These are phyloP conservation scores for Dromas ardeola DNA, from an alignment of 2,113 vertebrate species.

Conservation along the genomic window DNA sequence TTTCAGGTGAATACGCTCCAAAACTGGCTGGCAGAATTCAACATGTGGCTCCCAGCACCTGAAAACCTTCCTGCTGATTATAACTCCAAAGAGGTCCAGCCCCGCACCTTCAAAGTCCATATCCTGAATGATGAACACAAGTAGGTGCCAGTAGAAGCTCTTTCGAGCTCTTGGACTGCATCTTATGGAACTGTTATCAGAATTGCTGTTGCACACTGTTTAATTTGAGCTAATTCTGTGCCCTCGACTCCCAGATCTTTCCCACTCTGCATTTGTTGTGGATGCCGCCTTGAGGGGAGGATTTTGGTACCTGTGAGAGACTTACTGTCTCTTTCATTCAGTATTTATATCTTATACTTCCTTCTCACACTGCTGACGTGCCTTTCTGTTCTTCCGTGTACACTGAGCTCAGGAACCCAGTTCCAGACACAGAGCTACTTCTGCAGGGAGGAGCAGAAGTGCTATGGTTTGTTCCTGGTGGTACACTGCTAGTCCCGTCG, in stretches of 20 bases:
- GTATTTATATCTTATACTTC: background rate
- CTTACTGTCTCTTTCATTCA: background rate
- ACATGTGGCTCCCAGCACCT: constrained; percentile 92
- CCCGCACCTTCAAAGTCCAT: constrained; percentile 91
- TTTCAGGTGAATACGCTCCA: constrained; percentile 96
- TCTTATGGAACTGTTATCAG: background rate
- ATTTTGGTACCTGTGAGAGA: background rate
- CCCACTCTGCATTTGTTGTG: background rate
- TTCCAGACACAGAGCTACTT: background rate
- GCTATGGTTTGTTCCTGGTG: background rate
- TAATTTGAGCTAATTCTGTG: background rate
- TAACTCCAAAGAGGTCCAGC: constrained; percentile 81
- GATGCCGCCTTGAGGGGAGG: background rate
- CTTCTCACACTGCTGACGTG: background rate
- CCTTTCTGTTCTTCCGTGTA: background rate
- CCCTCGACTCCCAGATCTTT: background rate
- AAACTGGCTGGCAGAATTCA: constrained; percentile 97
- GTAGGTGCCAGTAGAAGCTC: constrained; percentile 74
- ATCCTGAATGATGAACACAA: constrained; percentile 98
- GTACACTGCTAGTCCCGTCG: background rate
- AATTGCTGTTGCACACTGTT: background rate
- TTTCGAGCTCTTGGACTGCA: background rate
- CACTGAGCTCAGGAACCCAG: background rate
- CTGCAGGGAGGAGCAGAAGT: background rate
- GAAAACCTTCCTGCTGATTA: constrained; percentile 86